phyloP scores from a whole-genome alignment of 1,140 invertebrate species.

The Neodiprion virginianus region DNA sequence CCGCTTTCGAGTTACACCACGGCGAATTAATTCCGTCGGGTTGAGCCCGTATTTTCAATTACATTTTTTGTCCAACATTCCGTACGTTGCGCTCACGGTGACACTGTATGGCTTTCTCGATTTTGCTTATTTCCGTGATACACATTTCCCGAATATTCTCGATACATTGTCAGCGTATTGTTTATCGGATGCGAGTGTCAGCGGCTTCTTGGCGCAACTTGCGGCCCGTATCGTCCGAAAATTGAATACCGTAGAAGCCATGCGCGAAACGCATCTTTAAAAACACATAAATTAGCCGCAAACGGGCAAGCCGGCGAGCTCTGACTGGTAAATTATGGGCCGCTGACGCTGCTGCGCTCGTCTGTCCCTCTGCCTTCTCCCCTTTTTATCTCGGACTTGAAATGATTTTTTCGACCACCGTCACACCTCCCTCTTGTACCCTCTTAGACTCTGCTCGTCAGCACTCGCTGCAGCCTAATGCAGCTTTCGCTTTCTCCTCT shows the following conservation, averaged over 20 bases:
- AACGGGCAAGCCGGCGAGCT: slow-evolving; percentile 51
- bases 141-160: no score
- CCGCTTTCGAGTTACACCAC: no score
- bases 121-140: no score
- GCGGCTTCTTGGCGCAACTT: neutral
- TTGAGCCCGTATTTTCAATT: no score
- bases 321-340: slow-evolving; percentile 59
- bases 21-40: no score
- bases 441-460: neutral
- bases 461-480: neutral
- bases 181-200: no score
- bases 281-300: slow-evolving; percentile 62
- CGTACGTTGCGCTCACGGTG: no score
- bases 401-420: neutral
- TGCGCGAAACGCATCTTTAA: slow-evolving; percentile 45
- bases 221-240: slow-evolving; percentile 32
- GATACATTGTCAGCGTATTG: no score
- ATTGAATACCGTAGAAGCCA: slow-evolving; percentile 41
- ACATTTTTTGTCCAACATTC: no score
- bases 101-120: no score
- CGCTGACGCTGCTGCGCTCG: slow-evolving; percentile 42
- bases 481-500: no score
- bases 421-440: neutral
- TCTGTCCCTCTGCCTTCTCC: slow-evolving; percentile 1
- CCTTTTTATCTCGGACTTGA: neutral